Evolutionary conservation across 2,797 vertebrate species (phyloP).

Genomic region (Lacerta agilis): DNA sequence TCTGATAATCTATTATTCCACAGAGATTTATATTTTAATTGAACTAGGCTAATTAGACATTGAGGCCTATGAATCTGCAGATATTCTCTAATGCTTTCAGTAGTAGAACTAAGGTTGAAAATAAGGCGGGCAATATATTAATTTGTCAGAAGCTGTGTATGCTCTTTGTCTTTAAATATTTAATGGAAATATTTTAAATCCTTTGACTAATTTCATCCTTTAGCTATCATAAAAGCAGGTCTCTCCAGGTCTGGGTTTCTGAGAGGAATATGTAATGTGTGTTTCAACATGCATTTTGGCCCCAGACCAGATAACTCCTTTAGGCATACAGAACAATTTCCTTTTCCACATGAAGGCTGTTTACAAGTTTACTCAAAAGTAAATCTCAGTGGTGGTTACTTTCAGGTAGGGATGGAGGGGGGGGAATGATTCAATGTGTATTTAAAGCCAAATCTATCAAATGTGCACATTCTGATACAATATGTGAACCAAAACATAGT

Average conservation of each 20-base stretch:
- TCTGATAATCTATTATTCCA: conserved; percentile 75
- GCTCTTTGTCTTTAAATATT: conserved; percentile 65
- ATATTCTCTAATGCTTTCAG: conserved; percentile 68
- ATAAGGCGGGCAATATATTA: conserved; percentile 54
- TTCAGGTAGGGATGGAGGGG: too few relatives aligned
- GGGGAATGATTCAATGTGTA: too few relatives aligned
- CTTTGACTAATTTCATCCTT: conserved; percentile 48
- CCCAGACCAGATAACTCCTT: not conserved
- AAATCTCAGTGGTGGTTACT: too few relatives aligned
- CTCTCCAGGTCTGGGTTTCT: not conserved
- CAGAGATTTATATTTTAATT: conserved; percentile 76
- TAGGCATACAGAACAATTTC: not conserved
- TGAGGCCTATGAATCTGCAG: conserved; percentile 71
- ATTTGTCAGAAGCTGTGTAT: conserved; percentile 49
- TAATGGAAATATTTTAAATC: conserved; percentile 58
- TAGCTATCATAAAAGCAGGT: conserved; percentile 47
- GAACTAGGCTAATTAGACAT: conserved; percentile 75
- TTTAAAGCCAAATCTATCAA: too few relatives aligned
- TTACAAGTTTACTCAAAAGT: not conserved
- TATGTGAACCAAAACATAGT: too few relatives aligned
- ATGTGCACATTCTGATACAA: too few relatives aligned
- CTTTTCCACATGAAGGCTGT: not conserved
- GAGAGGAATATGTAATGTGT: conserved; percentile 1
- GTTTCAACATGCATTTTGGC: not conserved
- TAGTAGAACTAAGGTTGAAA: conserved; percentile 60